phyloP scores from a whole-genome alignment of 2,113 vertebrate genomes.

The Tapirus terrestris region DNA sequence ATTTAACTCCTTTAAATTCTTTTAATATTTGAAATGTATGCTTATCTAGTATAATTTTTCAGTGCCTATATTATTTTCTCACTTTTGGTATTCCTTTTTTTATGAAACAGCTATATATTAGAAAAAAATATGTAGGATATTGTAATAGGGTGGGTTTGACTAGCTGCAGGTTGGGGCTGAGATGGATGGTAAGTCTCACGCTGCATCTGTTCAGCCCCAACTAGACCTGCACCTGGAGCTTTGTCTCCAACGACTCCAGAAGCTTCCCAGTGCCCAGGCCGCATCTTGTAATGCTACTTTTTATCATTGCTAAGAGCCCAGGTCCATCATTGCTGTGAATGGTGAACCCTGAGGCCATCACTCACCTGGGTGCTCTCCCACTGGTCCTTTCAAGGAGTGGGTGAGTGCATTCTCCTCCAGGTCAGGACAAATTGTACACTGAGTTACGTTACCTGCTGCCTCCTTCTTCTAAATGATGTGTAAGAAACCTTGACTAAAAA shows the following conservation, averaged over 20 bases:
- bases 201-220: background rate
- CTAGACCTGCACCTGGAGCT: accelerated
- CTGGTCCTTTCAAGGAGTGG: background rate
- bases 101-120: background rate
- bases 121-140: background rate
- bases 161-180: background rate
- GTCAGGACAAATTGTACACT: background rate
- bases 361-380: background rate
- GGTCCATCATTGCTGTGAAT: background rate
- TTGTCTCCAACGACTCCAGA: background rate
- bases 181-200: accelerated
- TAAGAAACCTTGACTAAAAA: background rate
- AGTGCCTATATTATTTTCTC: background rate
- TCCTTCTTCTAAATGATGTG: background rate
- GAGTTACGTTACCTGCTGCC: background rate
- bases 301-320: background rate
- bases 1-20: background rate
- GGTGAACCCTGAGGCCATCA: accelerated
- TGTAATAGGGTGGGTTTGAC: background rate
- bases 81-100: background rate
- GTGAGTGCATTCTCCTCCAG: background rate
- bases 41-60: background rate
- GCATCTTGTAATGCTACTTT: background rate
- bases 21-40: background rate
- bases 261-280: background rate